Evolutionary conservation across 2,797 vertebrate species (phyloP).

Genomic region (Coreius guichenoti): DNA sequence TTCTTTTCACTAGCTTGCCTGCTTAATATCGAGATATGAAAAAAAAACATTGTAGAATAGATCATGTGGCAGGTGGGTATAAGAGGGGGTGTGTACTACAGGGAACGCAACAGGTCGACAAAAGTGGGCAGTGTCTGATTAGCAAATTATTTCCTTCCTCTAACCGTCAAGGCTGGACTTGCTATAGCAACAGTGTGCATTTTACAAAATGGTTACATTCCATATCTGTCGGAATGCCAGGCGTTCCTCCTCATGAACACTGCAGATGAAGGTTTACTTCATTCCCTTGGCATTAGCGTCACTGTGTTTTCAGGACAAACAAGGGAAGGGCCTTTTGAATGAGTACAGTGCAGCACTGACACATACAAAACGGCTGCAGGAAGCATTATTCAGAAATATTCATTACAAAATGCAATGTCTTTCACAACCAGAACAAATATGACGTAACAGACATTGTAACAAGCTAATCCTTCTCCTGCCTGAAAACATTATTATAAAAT

Average conservation of each 20-base stretch:
- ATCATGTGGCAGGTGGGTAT: not conserved
- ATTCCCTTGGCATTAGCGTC: not conserved
- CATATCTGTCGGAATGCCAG: slow-evolving; percentile 27
- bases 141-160: slow-evolving; percentile 16
- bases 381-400: slow-evolving; percentile 12
- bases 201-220: slow-evolving; percentile 58
- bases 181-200: slow-evolving; percentile 65
- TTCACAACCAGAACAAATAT: slow-evolving; percentile 2
- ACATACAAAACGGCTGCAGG: not conserved
- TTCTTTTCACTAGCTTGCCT: not conserved
- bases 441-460: not conserved
- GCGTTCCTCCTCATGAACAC: not conserved
- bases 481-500: not conserved
- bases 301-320: not conserved
- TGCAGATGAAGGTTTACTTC: not conserved
- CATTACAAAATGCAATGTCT: not conserved
- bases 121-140: slow-evolving; percentile 2
- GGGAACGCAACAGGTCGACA: not conserved
- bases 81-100: not conserved
- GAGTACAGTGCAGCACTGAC: not conserved
- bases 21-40: not conserved
- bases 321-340: not conserved
- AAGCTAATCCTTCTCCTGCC: not conserved
- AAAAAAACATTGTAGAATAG: no score
- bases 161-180: slow-evolving; percentile 27